Base-by-base conservation (phyloP, 2,888 invertebrate species). In the Drosophila kanekoi region DNA sequence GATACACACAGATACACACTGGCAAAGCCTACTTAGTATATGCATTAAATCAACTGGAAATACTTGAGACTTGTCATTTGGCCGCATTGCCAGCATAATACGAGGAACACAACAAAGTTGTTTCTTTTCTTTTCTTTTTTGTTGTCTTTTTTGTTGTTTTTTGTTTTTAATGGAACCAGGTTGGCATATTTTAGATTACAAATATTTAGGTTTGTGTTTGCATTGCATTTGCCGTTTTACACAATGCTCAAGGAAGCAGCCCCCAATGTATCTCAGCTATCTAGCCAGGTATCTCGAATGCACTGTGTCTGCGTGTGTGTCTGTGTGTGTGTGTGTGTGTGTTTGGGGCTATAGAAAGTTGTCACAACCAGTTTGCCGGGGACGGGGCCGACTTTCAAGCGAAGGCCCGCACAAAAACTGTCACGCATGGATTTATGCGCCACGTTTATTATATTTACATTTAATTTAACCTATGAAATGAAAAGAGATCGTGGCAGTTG, bases 371-470 rank as follows among this genome's bases (percentile, higher is more conserved):
- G 89, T 87, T 87, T 86, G 45, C 33, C 28, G 41, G 33, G 20
- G 43, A n/a, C 35, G 57, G 48, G 57, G 69, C 60, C 76, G 63
- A 73, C 79, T 81, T 80, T 80, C 70, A 80, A 80, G 65, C 67
- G 45, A 65, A 64, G 61, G 76, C 76, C 65, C 71, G 62, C 64
- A 79, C 76, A 76, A 78, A 78, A 78, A 81, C 82, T 82, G 82
- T 86, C 82, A 86, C 83, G 87, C 82, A 83, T 83, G 73, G 79
- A 88, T 83, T 83, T 83, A 83, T 88, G 82, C 84, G 78, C 62
- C 81, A 83, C 89, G 89, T 86, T 83, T 83, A 77, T 83, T 87
- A 82, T 86, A 83, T 83, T 86, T 88, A 86, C 87, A 83, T 83
- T 83, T 86, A 86, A 83, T 83, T 88, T 88, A 81, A 83, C 41